These are phyloP conservation scores for Anarrhichthys ocellatus DNA, from an alignment of 2,113 vertebrate genomes.

Conservation along the genomic window DNA sequence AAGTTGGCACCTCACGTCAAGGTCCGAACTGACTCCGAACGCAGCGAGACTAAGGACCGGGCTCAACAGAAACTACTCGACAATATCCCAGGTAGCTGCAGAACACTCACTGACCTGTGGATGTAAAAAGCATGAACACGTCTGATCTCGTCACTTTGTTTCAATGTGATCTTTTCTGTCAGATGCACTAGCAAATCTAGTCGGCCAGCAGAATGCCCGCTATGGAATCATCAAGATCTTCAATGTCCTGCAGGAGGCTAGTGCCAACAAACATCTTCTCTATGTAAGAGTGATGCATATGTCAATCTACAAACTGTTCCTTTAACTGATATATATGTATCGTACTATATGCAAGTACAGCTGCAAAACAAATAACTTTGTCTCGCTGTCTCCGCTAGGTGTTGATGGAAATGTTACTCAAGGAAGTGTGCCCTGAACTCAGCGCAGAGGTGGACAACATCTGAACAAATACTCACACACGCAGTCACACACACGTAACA, in stretches of 20 bases:
- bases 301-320: background rate
- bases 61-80: conserved; percentile 98
- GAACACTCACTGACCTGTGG: background rate
- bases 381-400: conserved; percentile 80
- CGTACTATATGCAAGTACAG: background rate
- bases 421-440: conserved; percentile 94
- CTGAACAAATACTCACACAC: conserved; percentile 64
- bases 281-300: conserved; percentile 87
- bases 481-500: background rate
- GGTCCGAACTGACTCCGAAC: conserved; percentile 84
- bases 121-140: background rate
- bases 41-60: conserved; percentile 90
- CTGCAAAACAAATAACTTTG: background rate
- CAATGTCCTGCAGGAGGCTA: conserved; percentile 93
- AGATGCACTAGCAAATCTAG: conserved; percentile 95
- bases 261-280: conserved; percentile 97
- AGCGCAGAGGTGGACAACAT: conserved; percentile 86
- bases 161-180: conserved; percentile 51
- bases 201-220: conserved; percentile 97
- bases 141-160: background rate
- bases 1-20: conserved; percentile 87
- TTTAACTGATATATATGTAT: background rate
- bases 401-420: conserved; percentile 94
- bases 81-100: conserved; percentile 93
- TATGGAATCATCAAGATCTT: conserved; percentile 98